Conservation (phyloP, 2,113 vertebrate species). For the Riparia riparia region DNA sequence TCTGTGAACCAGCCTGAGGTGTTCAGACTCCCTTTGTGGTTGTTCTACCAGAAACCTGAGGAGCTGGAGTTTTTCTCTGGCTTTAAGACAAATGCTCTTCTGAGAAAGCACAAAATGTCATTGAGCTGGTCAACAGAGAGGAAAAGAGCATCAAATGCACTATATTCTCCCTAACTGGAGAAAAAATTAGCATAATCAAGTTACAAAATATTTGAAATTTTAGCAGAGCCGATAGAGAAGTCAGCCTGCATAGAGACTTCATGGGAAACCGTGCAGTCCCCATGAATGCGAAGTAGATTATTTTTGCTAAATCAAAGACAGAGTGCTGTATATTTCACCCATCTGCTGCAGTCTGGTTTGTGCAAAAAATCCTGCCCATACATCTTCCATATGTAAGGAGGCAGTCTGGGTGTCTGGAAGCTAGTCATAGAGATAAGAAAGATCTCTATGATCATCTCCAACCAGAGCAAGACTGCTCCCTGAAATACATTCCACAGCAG, state of each 20-base stretch:
- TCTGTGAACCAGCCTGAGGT: background rate
- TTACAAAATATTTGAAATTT: background rate
- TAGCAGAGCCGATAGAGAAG: background rate
- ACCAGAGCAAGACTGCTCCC: background rate
- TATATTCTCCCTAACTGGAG: background rate
- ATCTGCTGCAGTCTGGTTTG: slow-evolving; percentile 6
- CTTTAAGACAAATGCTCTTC: background rate
- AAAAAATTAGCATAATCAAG: background rate
- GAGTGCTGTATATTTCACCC: slow-evolving; percentile 7
- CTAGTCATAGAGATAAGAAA: slow-evolving; percentile 28
- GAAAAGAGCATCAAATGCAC: background rate
- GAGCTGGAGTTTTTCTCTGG: background rate
- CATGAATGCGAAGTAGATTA: background rate
- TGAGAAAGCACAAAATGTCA: background rate
- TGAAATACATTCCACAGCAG: background rate
- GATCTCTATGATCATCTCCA: background rate
- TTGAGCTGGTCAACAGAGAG: background rate
- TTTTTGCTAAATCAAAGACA: slow-evolving; percentile 23
- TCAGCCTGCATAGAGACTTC: background rate
- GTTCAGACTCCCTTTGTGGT: background rate
- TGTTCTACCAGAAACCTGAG: background rate
- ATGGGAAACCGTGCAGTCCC: background rate
- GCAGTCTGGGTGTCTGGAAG: slow-evolving; percentile 9
- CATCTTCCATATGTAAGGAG: slow-evolving; percentile 28
- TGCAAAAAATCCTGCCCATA: slow-evolving; percentile 2